These are phyloP conservation scores for Metacarcinus magister DNA, from an alignment of 2,888 invertebrate species.

Conservation along the genomic window DNA sequence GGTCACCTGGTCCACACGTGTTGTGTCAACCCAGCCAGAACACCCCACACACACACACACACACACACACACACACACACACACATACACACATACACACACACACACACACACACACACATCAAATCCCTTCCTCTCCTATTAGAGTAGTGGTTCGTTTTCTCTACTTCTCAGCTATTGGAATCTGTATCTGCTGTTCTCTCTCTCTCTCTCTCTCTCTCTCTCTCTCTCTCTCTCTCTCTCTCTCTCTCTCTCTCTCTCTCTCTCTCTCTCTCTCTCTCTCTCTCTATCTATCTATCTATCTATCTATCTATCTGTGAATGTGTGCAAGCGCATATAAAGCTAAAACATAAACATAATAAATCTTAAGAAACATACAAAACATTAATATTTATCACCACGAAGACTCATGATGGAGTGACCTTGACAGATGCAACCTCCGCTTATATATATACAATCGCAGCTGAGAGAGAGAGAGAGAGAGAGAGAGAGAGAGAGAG, in stretches of 20 bases:
- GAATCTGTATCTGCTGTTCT: not conserved
- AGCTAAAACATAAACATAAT: too few species aligned
- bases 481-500: not conserved
- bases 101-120: slow-evolving; percentile 13
- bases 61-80: slow-evolving; percentile 27
- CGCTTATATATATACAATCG: not conserved
- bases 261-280: too few species aligned
- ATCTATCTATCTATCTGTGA: too few species aligned
- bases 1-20: slow-evolving; percentile 41
- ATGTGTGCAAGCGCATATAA: too few species aligned
- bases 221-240: not conserved
- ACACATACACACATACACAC: slow-evolving; percentile 37
- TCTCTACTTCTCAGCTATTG: not conserved
- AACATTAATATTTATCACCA: not conserved
- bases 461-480: not conserved
- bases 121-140: not conserved
- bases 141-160: not conserved
- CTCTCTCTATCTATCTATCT: too few species aligned
- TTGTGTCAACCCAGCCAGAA: slow-evolving; percentile 4
- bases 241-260: too few species aligned
- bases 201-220: slow-evolving; percentile 2
- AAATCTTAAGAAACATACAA: not conserved
- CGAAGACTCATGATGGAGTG: not conserved
- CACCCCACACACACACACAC: not conserved
- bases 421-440: not conserved